A percentile compares a stretch with the other conserved stretches of the same genome.
Conservation (phyloP, 2,113 vertebrate species). For the Sinocyclocheilus maitianheensis region DNA sequence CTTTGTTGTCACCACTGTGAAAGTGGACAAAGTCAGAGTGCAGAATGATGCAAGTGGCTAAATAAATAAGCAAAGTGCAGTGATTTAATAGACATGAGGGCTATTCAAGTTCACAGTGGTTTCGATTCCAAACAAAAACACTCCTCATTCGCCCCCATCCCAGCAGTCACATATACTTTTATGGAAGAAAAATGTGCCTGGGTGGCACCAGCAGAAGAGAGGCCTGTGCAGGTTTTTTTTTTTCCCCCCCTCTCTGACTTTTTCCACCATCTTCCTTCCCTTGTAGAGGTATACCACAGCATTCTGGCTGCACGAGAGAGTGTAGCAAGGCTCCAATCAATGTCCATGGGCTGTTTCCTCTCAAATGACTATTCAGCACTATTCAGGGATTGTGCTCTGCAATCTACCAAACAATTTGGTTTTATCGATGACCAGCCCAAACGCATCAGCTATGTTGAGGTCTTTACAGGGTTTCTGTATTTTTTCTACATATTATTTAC, state of each 20-base stretch:
- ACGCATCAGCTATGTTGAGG: conserved; percentile 33
- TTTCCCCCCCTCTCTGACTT: not conserved
- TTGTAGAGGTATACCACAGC: conserved; percentile 42
- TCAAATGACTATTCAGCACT: conserved; percentile 58
- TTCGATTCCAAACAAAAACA: conserved; percentile 19
- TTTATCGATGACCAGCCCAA: conserved; percentile 47
- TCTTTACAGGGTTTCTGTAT: conserved; percentile 10
- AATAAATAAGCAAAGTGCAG: conserved; percentile 39
- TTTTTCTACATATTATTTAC: not conserved
- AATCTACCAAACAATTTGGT: conserved; percentile 57
- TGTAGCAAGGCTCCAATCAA: conserved; percentile 33
- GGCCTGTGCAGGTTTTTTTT: conserved; percentile 13
- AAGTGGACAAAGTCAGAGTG: not conserved
- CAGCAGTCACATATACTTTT: conserved; percentile 46
- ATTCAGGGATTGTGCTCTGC: conserved; percentile 53
- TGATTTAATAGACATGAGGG: conserved; percentile 35
- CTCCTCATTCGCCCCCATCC: not conserved
- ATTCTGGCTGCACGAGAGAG: conserved; percentile 47
- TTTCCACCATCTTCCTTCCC: conserved; percentile 1
- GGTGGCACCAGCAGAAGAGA: conserved; percentile 24
- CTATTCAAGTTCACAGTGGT: conserved; percentile 18
- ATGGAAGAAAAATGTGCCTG: conserved; percentile 58
- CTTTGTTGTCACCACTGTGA: not conserved
- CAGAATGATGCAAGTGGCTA: conserved; percentile 6
- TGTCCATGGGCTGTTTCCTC: conserved; percentile 42